These are phyloP conservation scores for Muscina levida DNA, from an alignment of 2,888 invertebrate species.

Conservation along the genomic window DNA sequence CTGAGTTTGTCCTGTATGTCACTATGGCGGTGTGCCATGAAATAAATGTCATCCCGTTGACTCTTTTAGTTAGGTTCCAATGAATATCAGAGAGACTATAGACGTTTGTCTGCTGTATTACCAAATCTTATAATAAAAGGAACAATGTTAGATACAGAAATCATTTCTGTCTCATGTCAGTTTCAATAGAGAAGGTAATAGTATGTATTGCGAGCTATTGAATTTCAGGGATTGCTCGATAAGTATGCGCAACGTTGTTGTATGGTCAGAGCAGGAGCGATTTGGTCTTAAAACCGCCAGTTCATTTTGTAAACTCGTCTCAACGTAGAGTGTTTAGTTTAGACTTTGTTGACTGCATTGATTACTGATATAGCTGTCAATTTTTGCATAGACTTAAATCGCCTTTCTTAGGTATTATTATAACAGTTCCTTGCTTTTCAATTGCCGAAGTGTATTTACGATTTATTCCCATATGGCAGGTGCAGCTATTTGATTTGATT, in stretches of 20 bases:
- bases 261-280: too few relatives aligned
- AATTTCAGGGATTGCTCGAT: not conserved
- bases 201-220: not conserved
- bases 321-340: not conserved
- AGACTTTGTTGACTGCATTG: too few relatives aligned
- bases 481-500: too few relatives aligned
- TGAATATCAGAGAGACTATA: not conserved
- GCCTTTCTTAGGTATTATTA: too few relatives aligned
- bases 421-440: too few relatives aligned
- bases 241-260: not conserved
- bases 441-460: too few relatives aligned
- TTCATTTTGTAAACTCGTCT: not conserved
- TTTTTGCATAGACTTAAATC: too few relatives aligned
- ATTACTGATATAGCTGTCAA: too few relatives aligned
- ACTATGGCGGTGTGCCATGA: not conserved
- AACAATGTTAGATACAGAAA: constrained; percentile 5
- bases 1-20: not conserved
- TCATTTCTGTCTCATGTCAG: not conserved
- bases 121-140: not conserved
- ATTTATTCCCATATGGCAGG: too few relatives aligned
- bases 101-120: not conserved
- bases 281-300: not conserved
- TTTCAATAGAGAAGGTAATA: not conserved
- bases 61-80: not conserved
- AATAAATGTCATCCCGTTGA: not conserved